Base-by-base conservation (phyloP, 37 sponge, comb jelly and placozoan species). In the Beroe ovata region DNA sequence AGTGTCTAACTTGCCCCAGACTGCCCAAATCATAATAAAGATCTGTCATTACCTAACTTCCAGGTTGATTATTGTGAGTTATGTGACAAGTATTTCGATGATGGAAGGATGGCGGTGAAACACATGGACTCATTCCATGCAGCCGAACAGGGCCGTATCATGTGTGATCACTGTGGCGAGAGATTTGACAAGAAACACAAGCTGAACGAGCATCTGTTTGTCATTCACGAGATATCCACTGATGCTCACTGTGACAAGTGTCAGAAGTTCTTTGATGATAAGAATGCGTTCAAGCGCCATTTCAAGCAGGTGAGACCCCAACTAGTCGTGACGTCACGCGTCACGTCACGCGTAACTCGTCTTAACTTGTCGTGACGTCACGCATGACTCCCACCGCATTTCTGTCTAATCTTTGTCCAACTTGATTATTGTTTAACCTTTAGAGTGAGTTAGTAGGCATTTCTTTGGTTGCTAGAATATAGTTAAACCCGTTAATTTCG, bases 91-190 rank as follows among this genome's bases (percentile, higher is more conserved):
- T 77, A 77, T 35, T 77, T 77, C 21, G 84, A 77, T 25, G 84
- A 77, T 41, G 84, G 84, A 14, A 1, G 54, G 54, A 77, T 77
- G 41, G 84, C 84, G 26, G 84, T 77, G 11, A 77, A 77, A 77
- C 84, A 77, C 84, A 77, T 77, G 84, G 84, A 77, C 47, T 77
- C 84, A 1, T 77, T 42, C 84, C 84, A 77, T 19, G 84, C 84
- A 8, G 84, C 84, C 18, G 84, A 77, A 41, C 84, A 77, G 41
- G 84, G 84, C 6, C 84, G 84, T 19, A 77, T 77, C 0, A 41
- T 77, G 4, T 77, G 84, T 40, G 84, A 77, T 3, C 84, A 77
- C 54, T 77, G 84, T 40, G 84, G 25, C 21, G 84, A 77, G 21
- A 22, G 54, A n/a, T 77, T 77, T 29, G 84, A 77, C 29, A 77